Evolutionary conservation across 2,797 vertebrate genomes (phyloP).

Genomic region (Huso huso): DNA sequence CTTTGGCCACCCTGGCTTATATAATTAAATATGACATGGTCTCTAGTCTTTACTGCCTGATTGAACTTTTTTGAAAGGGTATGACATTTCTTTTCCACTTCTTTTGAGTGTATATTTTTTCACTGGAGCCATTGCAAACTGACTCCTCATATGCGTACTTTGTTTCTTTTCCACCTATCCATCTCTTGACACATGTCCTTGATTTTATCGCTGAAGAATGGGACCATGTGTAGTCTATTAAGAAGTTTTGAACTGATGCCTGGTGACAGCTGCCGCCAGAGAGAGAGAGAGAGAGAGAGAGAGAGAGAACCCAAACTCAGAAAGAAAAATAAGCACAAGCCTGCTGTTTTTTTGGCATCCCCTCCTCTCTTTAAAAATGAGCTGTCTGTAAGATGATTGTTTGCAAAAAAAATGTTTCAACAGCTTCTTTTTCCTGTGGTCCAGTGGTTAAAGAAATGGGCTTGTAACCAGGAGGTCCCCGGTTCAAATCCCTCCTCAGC

Average conservation of each 20-base stretch:
- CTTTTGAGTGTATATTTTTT: not conserved
- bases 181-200: conserved; percentile 14
- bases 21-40: too few species aligned
- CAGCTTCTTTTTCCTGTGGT: too few species aligned
- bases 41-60: too few species aligned
- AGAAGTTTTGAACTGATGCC: conserved; percentile 27
- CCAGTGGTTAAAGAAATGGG: too few species aligned
- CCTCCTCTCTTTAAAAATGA: too few species aligned
- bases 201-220: conserved; percentile 26
- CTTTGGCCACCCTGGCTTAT: too few species aligned
- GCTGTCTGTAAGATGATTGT: too few species aligned
- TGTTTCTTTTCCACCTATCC: not conserved
- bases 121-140: not conserved
- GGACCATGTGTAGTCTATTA: conserved; percentile 20
- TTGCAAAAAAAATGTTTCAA: too few species aligned
- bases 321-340: not conserved
- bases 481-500: too few species aligned
- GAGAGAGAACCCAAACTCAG: not conserved
- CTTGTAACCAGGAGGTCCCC: too few species aligned
- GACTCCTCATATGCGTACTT: not conserved
- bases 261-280: conserved; percentile 27
- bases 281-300: not conserved
- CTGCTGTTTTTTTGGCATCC: too few species aligned
- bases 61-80: too few species aligned
- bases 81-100: not conserved